Percentiles rank a stretch among this genome's conserved stretches.
phyloP scores from a whole-genome alignment of 2,888 invertebrate species.

The Automeris io region DNA sequence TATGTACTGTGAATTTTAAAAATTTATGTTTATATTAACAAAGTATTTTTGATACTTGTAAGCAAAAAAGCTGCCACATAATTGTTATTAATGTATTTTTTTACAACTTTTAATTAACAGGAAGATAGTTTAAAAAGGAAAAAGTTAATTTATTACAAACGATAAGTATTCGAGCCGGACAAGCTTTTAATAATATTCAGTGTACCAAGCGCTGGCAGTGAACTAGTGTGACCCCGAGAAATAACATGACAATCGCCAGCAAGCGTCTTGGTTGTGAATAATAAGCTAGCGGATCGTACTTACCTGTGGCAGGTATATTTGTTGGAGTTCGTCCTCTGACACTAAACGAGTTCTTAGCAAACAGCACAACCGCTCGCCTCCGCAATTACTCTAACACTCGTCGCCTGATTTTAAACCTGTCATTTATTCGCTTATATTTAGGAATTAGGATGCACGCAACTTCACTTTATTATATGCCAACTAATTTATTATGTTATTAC shows the following conservation, averaged over 20 bases:
- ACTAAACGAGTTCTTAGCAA: conserved; percentile 11
- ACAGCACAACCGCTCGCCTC: conserved; percentile 42
- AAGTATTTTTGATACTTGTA: too few species aligned
- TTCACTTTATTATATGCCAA: background rate
- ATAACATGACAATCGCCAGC: conserved; percentile 27
- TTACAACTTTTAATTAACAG: too few species aligned
- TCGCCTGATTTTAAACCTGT: conserved; percentile 22
- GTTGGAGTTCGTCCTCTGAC: conserved; percentile 8
- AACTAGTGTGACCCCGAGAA: conserved; percentile 45
- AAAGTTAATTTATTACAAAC: too few species aligned
- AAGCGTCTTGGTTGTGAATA: conserved; percentile 29
- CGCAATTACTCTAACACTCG: conserved; percentile 41
- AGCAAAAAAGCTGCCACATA: too few species aligned
- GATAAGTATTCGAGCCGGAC: conserved; percentile 42
- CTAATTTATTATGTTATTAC: too few species aligned
- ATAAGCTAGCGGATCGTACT: conserved; percentile 34
- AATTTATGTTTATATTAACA: too few species aligned
- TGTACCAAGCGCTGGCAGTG: conserved; percentile 42
- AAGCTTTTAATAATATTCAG: too few species aligned
- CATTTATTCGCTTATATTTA: conserved; percentile 15
- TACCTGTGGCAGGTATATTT: conserved; percentile 19
- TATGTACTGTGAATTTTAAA: too few species aligned
- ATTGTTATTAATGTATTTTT: too few species aligned
- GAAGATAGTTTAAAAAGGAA: too few species aligned
- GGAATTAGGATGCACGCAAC: conserved; percentile 16